Base-by-base conservation (phyloP, 2,888 invertebrate genomes). In the Drosophila neoperkinsi region DNA sequence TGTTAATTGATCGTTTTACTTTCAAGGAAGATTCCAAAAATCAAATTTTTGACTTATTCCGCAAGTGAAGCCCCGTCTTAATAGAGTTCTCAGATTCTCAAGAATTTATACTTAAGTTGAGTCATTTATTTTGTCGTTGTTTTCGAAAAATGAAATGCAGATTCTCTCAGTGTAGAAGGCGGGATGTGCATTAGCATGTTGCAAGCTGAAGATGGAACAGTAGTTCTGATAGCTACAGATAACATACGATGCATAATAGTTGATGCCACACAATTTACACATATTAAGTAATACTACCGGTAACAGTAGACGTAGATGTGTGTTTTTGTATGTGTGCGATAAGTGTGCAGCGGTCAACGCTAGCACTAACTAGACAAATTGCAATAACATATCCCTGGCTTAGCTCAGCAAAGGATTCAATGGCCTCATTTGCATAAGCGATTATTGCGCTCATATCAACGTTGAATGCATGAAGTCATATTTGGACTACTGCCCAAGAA, bases 181-280 rank as follows among this genome's bases (percentile, higher is more conserved):
- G 30, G 6, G 51, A 16, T 13, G 28, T 46, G 71, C 63, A 74
- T 70, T 72, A 68, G 58, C 62, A 62, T 69, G 69, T 71, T 63
- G 62, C 58, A 33, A 65, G 53, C 59, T 28, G 55, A 53, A 67
- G 75, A 64, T 71, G 58, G 59, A 71, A 67, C 64, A 52, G 71
- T 46, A 55, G 71, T 68, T 68, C 66, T 78, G 85, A 85, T 90
- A 85, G 80, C 74, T 63, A 58, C 69, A 85, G 85, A 85, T 85
- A 90, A 82, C 90, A 78, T 76, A 79, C 83, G 80, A 90, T 90
- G 86, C 86, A 81, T 88, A 90, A 81, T 88, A 90, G 88, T 88
- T 88, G 86, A 86, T 88, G 90, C 89, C 90, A 80, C 89, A 87
- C 89, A 90, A 90, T 89, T 89, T 91, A 78, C 90, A 90, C 89